A percentile compares a stretch with the other conserved stretches of the same genome.
Evolutionary conservation across 2,888 invertebrate species (phyloP).

Genomic region (Neoascia interrupta): DNA sequence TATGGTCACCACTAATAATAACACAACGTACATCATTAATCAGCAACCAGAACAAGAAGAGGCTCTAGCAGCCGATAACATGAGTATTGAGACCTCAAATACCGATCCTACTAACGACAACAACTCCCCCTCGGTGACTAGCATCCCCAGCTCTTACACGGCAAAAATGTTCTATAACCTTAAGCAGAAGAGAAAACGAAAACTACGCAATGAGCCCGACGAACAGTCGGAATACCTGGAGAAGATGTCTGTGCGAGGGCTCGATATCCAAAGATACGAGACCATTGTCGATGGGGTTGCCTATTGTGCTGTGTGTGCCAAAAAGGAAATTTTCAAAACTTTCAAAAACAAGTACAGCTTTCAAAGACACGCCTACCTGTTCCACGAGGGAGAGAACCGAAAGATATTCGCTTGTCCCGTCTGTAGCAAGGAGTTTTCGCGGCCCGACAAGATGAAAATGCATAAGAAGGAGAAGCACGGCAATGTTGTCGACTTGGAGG

Average conservation of each 20-base stretch:
- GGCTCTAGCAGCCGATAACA: background rate
- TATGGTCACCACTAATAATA: slow-evolving; percentile 63
- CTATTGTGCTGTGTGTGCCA: slow-evolving; percentile 78
- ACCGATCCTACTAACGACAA: slow-evolving; percentile 60
- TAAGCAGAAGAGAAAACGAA: slow-evolving; percentile 78
- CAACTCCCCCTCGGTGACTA: background rate
- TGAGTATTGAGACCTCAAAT: background rate
- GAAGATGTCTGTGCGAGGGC: slow-evolving; percentile 78
- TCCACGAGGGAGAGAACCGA: slow-evolving; percentile 78
- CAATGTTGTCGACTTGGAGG: slow-evolving; percentile 73
- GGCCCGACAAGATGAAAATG: slow-evolving; percentile 79
- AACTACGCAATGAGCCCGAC: slow-evolving; percentile 77
- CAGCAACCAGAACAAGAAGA: slow-evolving; percentile 31
- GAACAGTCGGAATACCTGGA: slow-evolving; percentile 78
- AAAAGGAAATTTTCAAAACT: slow-evolving; percentile 78
- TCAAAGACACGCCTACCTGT: slow-evolving; percentile 77
- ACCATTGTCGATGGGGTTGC: slow-evolving; percentile 78
- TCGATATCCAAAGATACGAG: slow-evolving; percentile 78
- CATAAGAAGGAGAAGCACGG: slow-evolving; percentile 78
- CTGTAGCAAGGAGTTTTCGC: slow-evolving; percentile 78
- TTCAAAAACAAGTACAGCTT: slow-evolving; percentile 79
- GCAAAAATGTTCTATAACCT: slow-evolving; percentile 59
- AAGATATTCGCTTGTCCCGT: slow-evolving; percentile 78
- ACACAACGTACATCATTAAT: slow-evolving; percentile 63
- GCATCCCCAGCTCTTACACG: background rate